These are phyloP conservation scores for Euplexia lucipara DNA, from an alignment of 2,888 invertebrate genomes.

Conservation along the genomic window DNA sequence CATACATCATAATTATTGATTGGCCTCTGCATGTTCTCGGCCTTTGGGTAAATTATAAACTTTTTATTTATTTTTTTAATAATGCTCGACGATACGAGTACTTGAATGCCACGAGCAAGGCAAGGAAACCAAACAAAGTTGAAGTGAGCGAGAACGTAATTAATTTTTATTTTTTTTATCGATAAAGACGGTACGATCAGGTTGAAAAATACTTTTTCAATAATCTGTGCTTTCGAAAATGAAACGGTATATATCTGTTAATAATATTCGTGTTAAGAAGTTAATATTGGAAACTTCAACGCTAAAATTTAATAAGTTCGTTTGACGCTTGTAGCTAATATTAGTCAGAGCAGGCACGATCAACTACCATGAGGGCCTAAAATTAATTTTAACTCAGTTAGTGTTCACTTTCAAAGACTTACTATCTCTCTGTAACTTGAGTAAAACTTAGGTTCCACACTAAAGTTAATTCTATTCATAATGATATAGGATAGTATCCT, in stretches of 20 bases:
- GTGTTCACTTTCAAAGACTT: constrained; percentile 53
- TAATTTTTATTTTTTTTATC: not conserved
- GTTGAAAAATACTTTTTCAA: no score
- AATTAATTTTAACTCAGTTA: constrained; percentile 43
- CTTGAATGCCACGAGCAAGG: not conserved
- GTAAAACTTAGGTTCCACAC: constrained; percentile 43
- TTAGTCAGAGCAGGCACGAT: constrained; percentile 9
- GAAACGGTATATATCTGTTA: no score
- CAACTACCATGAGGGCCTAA: constrained; percentile 4
- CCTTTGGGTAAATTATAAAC: no score
- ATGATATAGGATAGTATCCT: constrained; percentile 51
- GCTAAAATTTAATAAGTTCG: not conserved
- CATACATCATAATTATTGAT: no score
- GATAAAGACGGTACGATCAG: not conserved
- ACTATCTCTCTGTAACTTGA: constrained; percentile 49
- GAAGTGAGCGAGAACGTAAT: not conserved
- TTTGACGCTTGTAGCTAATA: constrained; percentile 3
- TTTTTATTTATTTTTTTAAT: no score
- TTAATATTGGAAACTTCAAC: not conserved
- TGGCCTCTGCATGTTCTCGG: no score
- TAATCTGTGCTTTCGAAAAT: no score
- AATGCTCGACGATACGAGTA: no score
- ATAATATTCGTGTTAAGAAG: not conserved
- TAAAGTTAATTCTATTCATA: constrained; percentile 57
- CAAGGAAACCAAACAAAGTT: constrained; percentile 17